A percentile compares a stretch with the other conserved stretches of the same genome.
Evolutionary conservation across 2,113 vertebrate species (phyloP).

Genomic region (Perccottus glenii): DNA sequence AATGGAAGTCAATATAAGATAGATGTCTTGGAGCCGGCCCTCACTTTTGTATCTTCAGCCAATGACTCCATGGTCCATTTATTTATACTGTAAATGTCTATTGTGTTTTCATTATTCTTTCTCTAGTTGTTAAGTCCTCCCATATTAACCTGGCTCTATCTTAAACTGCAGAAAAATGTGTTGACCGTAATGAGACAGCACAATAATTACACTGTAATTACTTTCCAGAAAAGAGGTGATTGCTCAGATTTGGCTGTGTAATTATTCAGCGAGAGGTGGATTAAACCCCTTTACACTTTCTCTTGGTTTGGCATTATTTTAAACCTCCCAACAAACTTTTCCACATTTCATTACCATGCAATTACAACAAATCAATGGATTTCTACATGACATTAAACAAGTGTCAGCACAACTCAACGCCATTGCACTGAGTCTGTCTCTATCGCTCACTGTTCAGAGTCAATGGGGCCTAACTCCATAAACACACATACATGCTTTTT

Average conservation of each 20-base stretch:
- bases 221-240: not conserved
- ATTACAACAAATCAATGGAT: constrained; percentile 48
- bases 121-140: too few species aligned
- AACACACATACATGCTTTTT: constrained; percentile 18
- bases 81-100: too few species aligned
- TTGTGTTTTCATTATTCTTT: too few species aligned
- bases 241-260: not conserved
- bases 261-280: not conserved
- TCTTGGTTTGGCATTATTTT: not conserved
- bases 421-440: constrained; percentile 24
- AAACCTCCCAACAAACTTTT: constrained; percentile 1
- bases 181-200: not conserved
- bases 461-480: constrained; percentile 40
- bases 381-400: constrained; percentile 19
- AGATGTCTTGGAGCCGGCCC: too few species aligned
- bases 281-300: not conserved
- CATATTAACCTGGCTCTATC: not conserved
- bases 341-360: constrained; percentile 40
- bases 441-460: constrained; percentile 44
- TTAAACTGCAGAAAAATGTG: not conserved
- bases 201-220: constrained; percentile 2
- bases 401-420: constrained; percentile 25
- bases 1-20: too few species aligned
- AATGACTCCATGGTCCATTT: too few species aligned
- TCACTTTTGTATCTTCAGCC: too few species aligned